A percentile compares a stretch with the other conserved stretches of the same genome.
Evolutionary conservation across 2,797 vertebrate genomes (phyloP).

Genomic region (Halcyon leucocephala): DNA sequence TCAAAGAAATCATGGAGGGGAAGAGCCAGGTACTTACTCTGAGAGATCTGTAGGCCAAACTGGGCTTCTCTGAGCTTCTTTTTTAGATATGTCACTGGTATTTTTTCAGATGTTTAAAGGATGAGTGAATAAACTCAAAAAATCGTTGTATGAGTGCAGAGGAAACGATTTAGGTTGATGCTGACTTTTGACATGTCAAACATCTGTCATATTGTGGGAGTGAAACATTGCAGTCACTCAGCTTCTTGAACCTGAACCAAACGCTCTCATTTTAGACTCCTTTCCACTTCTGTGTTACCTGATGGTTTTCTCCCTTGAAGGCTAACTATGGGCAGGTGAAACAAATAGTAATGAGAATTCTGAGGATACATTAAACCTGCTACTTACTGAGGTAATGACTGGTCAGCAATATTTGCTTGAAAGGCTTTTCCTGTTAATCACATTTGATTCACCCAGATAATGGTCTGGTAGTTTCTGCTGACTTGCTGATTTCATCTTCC

Average conservation of each 20-base stretch:
- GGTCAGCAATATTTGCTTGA: not conserved
- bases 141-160: not conserved
- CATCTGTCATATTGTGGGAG: not conserved
- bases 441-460: not conserved
- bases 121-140: not conserved
- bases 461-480: not conserved
- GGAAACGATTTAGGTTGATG: not conserved
- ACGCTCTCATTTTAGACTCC: not conserved
- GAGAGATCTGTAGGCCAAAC: not conserved
- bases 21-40: slow-evolving; percentile 91
- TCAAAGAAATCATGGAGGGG: slow-evolving; percentile 99
- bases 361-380: not conserved
- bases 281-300: not conserved
- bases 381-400: not conserved
- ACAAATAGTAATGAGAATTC: not conserved
- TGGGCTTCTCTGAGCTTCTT: not conserved
- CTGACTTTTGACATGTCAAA: not conserved
- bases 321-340: not conserved
- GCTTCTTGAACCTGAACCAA: not conserved
- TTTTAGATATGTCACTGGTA: not conserved
- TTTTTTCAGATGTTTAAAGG: not conserved
- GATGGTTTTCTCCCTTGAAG: not conserved
- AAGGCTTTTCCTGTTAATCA: not conserved
- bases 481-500: not conserved
- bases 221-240: not conserved